Evolutionary conservation across 2,113 vertebrate species (phyloP), one percentile per base, ranked within the genome.

Genomic region (Pluvianellus socialis): DNA sequence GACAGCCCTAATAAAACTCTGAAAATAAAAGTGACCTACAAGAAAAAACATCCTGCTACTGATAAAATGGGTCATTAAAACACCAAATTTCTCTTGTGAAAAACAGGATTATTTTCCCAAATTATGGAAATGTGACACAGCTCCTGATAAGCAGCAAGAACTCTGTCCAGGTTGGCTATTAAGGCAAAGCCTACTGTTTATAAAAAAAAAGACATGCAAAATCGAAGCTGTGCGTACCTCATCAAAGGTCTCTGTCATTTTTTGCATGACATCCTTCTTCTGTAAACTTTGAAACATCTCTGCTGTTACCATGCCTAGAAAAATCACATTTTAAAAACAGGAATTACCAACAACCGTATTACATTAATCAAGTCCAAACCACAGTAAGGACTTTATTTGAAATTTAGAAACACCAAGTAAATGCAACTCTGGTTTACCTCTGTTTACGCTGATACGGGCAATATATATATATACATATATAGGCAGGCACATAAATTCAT

Each of bases 201-300:
- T 6, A 68, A 3, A 6, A 77, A 93, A 49, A 49, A 49, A 77
- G 61, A 12, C 15, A 50, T 7, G 21, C 16, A 58, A 92, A 77
- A 45, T 50, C 55, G 63, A 82, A 91, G 55, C 14, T 59, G 49
- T 21, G 42, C 95, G 53, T 73, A 99, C 99, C 98, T 99, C 98
- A 97, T 99, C 99, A 94, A 99, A 97, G 85, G 98, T 98, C 96
- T 99, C 99, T 17, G 98, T 98, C 99, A 99, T 99, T 97, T 99
- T 99, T 72, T 76, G 97, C 98, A 98, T 98, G 33, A 99, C 92
- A 30, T 99, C 98, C 44, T 93, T 96, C 93, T 98, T 98, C 33
- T 98, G 97, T 96, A 97, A 98, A 95, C 96, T 99, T 52, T 99
- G 98, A 97, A 99, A 99, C 98, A 99, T 99, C 97, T 99, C 99